Percentiles rank a stretch among this genome's conserved stretches.
phyloP scores from a whole-genome alignment of 2,113 vertebrate genomes.

The Anseranas semipalmata region DNA sequence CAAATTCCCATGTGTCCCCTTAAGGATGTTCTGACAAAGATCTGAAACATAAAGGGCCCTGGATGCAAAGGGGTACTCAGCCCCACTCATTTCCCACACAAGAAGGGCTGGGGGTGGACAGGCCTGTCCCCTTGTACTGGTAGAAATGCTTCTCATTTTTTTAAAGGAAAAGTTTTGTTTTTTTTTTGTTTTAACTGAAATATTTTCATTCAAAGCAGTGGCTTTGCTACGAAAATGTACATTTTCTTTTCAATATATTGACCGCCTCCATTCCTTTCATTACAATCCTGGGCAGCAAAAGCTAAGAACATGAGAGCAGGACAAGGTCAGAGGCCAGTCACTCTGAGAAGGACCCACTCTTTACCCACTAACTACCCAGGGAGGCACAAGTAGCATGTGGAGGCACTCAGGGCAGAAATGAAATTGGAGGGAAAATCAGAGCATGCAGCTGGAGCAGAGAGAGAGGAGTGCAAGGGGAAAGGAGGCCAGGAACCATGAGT shows the following conservation, averaged over 20 bases:
- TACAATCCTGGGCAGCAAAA: neutral
- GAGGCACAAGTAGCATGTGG: neutral
- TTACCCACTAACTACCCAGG: neutral
- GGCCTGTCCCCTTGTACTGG: neutral
- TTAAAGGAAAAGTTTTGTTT: neutral
- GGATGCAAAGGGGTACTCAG: neutral
- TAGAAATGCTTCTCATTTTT: neutral
- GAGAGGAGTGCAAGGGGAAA: neutral
- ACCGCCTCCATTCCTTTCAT: neutral
- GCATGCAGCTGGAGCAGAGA: neutral
- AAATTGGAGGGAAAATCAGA: neutral
- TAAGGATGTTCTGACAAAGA: neutral
- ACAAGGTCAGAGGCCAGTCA: neutral
- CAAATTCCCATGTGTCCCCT: neutral
- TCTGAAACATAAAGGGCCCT: neutral
- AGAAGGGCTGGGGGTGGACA: neutral
- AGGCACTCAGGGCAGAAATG: neutral
- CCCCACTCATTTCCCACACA: neutral
- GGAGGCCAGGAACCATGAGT: neutral
- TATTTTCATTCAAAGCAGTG: neutral
- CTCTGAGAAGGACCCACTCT: accelerated
- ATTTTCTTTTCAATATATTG: neutral
- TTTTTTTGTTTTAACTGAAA: neutral
- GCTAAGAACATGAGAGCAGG: neutral
- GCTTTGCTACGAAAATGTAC: neutral